Evolutionary conservation across 2,113 vertebrate genomes (phyloP).

Genomic region (Protobothrops mucrosquamatus): DNA sequence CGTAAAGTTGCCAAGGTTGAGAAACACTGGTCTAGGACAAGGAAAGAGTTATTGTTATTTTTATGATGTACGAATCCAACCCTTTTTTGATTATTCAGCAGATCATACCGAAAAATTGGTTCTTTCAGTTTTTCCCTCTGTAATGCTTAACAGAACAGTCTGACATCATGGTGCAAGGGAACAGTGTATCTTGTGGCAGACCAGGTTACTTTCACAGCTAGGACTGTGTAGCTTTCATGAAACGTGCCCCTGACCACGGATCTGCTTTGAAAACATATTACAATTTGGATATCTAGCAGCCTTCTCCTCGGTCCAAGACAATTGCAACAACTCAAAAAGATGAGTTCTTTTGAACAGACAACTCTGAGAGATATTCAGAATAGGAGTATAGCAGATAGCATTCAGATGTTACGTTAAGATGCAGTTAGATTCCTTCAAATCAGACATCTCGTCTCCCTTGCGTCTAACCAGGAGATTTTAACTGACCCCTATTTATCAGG

Average conservation of each 20-base stretch:
- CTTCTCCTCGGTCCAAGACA: not conserved
- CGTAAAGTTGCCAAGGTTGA: no score
- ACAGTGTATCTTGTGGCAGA: not conserved
- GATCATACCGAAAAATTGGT: not conserved
- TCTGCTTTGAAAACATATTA: not conserved
- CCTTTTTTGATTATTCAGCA: not conserved
- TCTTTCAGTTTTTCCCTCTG: not conserved
- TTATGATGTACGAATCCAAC: not conserved
- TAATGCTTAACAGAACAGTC: not conserved
- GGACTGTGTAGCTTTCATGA: not conserved
- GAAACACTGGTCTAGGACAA: not conserved
- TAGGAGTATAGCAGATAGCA: not conserved
- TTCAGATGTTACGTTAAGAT: not conserved
- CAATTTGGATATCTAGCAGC: not conserved
- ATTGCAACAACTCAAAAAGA: not conserved
- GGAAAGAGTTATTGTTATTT: not conserved
- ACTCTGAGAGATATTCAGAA: not conserved
- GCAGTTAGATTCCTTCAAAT: not conserved
- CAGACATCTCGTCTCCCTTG: not conserved
- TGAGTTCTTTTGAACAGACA: not conserved
- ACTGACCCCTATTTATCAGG: not conserved
- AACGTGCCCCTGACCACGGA: not conserved
- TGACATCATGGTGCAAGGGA: not conserved
- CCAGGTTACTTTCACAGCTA: no score
- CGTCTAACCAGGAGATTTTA: not conserved